Conservation (phyloP, 2,113 vertebrate genomes). For the Aegypius monachus region DNA sequence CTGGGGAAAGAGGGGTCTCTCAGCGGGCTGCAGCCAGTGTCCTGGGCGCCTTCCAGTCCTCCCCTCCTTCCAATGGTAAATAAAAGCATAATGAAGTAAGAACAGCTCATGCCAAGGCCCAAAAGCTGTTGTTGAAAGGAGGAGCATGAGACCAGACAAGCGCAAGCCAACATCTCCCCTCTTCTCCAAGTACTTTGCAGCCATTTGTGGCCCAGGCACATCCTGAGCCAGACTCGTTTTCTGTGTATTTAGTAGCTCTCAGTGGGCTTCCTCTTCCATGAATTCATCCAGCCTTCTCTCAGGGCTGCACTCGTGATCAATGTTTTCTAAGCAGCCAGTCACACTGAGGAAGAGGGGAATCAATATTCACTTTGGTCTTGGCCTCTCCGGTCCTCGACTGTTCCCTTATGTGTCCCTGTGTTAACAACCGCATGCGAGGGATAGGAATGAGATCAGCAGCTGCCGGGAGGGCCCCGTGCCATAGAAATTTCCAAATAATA, state of each 20-base stretch:
- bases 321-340: neutral
- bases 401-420: neutral
- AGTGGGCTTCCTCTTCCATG: neutral
- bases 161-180: neutral
- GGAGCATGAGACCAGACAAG: neutral
- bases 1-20: neutral
- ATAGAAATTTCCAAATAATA: neutral
- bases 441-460: neutral
- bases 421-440: neutral
- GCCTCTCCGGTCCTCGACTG: neutral
- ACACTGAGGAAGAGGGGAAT: neutral
- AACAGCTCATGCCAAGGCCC: neutral
- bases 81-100: neutral
- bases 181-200: neutral
- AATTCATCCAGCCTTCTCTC: neutral
- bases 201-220: neutral
- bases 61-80: neutral
- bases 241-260: neutral
- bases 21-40: fast-evolving
- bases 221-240: neutral
- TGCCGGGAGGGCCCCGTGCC: neutral
- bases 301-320: neutral
- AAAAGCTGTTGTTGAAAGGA: neutral
- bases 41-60: neutral
- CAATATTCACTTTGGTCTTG: neutral